Base-by-base conservation (phyloP, 2,113 vertebrate species). In the Cricetomys ansorgei region DNA sequence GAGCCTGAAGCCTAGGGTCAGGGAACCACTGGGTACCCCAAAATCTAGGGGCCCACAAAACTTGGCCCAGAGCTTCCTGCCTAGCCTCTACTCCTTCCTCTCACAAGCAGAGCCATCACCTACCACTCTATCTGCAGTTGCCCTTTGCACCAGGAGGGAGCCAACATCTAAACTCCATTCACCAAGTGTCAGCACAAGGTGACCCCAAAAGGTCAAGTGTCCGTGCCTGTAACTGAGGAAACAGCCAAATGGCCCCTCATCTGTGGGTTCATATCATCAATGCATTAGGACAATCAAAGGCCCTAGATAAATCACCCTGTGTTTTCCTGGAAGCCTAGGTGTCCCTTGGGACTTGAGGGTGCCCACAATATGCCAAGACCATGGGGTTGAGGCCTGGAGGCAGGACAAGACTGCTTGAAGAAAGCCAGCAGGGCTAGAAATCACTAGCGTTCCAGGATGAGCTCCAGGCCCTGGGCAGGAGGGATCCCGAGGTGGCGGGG, bases 331-430 rank as follows among this genome's bases (percentile, higher is more conserved):
- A 59, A 87, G 62, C 67, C 37, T 7, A 4, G 43, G 25, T 8
- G 2, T 90, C 70, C 88, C 45, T 29, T 23, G 17, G 31, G n/a
- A 31, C 69, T 43, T 40, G 45, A 48, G 29, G 70, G 13, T 23
- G 1, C 34, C 5, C 72, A 37, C 19, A 62, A 59, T 69, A 43
- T 1, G 4, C 57, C 50, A 67, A 29, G 5, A 45, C 27, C 50
- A 5, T 5, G 3, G 16, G 55, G 27, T 43, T 5, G 2, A 13
- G 43, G 37, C 15, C 0, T 0, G 45, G 11, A 21, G 27, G 8
- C 23, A 27, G 12, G 25, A 37, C 37, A 19, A 69, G 70, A 5
- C 86, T 69, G 40, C 57, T 59, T 79, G 3, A 27, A 87, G 73
- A 65, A 27, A 6, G n/a, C 29, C 65, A 79, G 40, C 27, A 17